Evolutionary conservation across 2,888 invertebrate genomes (phyloP).

Genomic region (Cynaeus angustus): DNA sequence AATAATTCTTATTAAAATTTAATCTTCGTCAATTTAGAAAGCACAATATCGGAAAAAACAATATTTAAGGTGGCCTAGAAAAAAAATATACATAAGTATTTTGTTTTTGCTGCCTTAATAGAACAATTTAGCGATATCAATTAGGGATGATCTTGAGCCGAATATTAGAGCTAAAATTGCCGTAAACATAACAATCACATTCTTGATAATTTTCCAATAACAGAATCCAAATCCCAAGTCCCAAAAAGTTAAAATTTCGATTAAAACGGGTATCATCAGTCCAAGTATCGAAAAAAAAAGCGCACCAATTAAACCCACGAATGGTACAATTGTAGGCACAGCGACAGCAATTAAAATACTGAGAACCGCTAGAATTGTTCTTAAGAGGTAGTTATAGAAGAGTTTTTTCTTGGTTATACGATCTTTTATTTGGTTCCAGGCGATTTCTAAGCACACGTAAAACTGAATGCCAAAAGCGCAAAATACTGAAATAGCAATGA

Average conservation of each 20-base stretch:
- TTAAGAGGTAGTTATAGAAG: constrained; percentile 84
- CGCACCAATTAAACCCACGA: constrained; percentile 94
- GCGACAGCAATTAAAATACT: constrained; percentile 87
- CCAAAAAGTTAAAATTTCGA: constrained; percentile 92
- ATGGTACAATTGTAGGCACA: constrained; percentile 90
- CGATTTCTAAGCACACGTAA: constrained; percentile 96
- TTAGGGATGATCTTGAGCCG: constrained; percentile 82
- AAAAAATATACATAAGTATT: background rate
- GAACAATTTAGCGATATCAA: constrained; percentile 73
- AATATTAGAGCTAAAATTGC: constrained; percentile 88
- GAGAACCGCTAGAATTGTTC: constrained; percentile 79
- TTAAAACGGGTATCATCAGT: constrained; percentile 88
- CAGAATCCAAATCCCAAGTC: constrained; percentile 84
- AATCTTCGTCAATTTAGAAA: background rate
- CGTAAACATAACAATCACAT: constrained; percentile 83
- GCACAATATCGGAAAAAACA: background rate
- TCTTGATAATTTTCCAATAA: constrained; percentile 86
- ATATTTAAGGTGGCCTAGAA: too few relatives aligned
- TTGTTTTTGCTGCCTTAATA: too few relatives aligned
- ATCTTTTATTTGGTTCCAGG: constrained; percentile 88
- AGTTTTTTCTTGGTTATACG: constrained; percentile 76
- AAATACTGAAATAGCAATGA: constrained; percentile 92
- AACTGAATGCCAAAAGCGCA: constrained; percentile 97
- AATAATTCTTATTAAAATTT: too few relatives aligned
- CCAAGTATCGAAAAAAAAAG: constrained; percentile 95